Percentiles rank a stretch among this genome's conserved stretches.
These are phyloP conservation scores for Gryllus longicercus DNA, from an alignment of 2,888 invertebrate species.

Conservation along the genomic window DNA sequence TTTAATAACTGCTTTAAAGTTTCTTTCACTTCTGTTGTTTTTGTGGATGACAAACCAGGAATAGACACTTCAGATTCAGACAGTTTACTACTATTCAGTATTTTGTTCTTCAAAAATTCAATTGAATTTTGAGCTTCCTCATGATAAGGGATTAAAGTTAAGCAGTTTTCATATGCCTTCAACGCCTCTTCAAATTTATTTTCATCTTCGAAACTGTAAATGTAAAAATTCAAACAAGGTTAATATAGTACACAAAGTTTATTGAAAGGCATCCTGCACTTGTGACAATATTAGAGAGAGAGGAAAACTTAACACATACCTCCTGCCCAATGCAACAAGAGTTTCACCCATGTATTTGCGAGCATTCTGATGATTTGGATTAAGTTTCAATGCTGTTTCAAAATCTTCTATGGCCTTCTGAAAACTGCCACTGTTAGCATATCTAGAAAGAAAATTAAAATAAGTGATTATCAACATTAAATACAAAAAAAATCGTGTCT, in stretches of 20 bases:
- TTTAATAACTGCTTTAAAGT: slow-evolving; percentile 63
- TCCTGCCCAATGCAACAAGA: slow-evolving; percentile 77
- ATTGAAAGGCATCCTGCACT: too few species aligned
- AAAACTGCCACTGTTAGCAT: slow-evolving; percentile 91
- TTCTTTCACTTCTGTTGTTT: slow-evolving; percentile 62
- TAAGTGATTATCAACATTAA: too few species aligned
- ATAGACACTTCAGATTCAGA: slow-evolving; percentile 61
- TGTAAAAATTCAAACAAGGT: not conserved
- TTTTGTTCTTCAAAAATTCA: slow-evolving; percentile 73
- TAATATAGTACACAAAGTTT: too few species aligned
- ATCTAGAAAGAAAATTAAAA: slow-evolving; percentile 46
- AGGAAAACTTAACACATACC: slow-evolving; percentile 39
- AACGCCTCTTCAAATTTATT: slow-evolving; percentile 80
- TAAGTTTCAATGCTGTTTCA: slow-evolving; percentile 82
- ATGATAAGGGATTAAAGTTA: slow-evolving; percentile 79
- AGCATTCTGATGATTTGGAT: slow-evolving; percentile 88
- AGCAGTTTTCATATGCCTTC: slow-evolving; percentile 79
- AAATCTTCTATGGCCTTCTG: slow-evolving; percentile 93
- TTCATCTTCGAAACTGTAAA: slow-evolving; percentile 74
- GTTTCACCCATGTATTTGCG: slow-evolving; percentile 93
- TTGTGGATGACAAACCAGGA: slow-evolving; percentile 57
- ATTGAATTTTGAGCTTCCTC: slow-evolving; percentile 82
- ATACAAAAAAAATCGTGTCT: too few species aligned
- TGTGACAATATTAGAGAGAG: too few species aligned
- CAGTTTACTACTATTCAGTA: slow-evolving; percentile 50